Evolutionary conservation across 1,140 invertebrate species (phyloP).

Genomic region (Zaprionus nigranus): DNA sequence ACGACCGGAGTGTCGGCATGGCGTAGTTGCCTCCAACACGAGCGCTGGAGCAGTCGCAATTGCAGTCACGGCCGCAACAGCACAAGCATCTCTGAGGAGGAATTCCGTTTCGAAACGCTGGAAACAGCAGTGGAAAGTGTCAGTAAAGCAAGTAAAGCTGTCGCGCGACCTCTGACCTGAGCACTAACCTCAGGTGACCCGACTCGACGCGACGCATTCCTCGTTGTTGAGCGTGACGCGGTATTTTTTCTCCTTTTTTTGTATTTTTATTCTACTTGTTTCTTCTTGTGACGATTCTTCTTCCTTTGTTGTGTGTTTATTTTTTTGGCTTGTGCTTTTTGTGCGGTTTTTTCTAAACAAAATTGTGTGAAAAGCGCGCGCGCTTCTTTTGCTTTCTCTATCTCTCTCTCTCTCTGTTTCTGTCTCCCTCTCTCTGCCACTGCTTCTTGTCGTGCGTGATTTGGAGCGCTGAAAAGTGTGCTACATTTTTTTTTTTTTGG

Average conservation of each 20-base stretch:
- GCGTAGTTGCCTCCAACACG: conserved; percentile 71
- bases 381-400: too few species aligned
- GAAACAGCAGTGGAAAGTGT: conserved; percentile 27
- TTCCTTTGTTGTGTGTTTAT: conserved; percentile 29
- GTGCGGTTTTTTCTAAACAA: conserved; percentile 80
- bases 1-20: conserved; percentile 16
- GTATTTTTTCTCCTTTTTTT: conserved; percentile 15
- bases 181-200: conserved; percentile 39
- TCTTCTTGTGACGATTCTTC: conserved; percentile 2
- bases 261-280: conserved; percentile 2
- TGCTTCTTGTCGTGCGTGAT: conserved; percentile 6
- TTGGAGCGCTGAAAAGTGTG: conserved; percentile 55
- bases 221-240: neutral
- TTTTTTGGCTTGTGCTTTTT: conserved; percentile 67
- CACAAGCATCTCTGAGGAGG: neutral
- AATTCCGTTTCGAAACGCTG: neutral
- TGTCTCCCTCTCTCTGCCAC: neutral
- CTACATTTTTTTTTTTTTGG: conserved; percentile 54
- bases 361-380: neutral
- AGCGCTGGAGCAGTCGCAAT: conserved; percentile 69
- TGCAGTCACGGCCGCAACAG: conserved; percentile 19
- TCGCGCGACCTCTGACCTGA: conserved; percentile 27
- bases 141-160: neutral
- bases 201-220: conserved; percentile 5
- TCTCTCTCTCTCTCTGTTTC: conserved; percentile 6